Base-by-base conservation (phyloP, 2,113 vertebrate genomes). In the Microtus richardsoni region DNA sequence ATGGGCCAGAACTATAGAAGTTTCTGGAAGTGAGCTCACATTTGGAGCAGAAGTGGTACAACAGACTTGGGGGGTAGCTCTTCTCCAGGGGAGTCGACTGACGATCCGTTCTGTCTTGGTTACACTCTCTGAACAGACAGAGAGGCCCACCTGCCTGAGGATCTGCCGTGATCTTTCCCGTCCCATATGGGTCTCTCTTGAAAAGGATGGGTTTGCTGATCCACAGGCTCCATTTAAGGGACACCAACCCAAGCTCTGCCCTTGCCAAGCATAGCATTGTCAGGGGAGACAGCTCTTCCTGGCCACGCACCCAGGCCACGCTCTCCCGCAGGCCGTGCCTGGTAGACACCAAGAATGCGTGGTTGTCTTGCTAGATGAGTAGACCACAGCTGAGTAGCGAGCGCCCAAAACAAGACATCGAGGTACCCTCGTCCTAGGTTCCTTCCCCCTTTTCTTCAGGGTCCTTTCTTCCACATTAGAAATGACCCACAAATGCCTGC, bases 31-130 rank as follows among this genome's bases (percentile, higher is more conserved):
- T 33, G 28, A 62, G 28, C 60, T 39, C 2, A 47, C 58, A 71
- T 71, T 7, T 26, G 22, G 52, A 70, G 66, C 47, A 75, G 77
- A 77, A 71, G 52, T 68, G 74, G 68, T 12, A 10, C 66, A 28
- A 30, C 11, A 60, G 84, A 5, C 10, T 12, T 33, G 54, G 30
- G 54, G 30, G 16, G 54, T 68, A 58, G 47, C 49, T 71, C 44
- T 64, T 54, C n/a, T 58, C 30, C 9, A 17, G 30, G 19, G 73
- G 36, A n/a, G 14, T 58, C 22, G 9, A 49, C 54, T 1, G n/a
- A 58, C 28, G 12, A 26, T 1, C 33, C 49, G 33, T 3, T 0
- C 39, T 58, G 22, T 52, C 7, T 9, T 3, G 1, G 52, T 2
- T 3, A 54, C 62, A 87, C 19, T 86, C 24, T 52, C 75, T 5